Evolutionary conservation across 2,888 invertebrate species (phyloP).

Genomic region (Ophion slaviceki): DNA sequence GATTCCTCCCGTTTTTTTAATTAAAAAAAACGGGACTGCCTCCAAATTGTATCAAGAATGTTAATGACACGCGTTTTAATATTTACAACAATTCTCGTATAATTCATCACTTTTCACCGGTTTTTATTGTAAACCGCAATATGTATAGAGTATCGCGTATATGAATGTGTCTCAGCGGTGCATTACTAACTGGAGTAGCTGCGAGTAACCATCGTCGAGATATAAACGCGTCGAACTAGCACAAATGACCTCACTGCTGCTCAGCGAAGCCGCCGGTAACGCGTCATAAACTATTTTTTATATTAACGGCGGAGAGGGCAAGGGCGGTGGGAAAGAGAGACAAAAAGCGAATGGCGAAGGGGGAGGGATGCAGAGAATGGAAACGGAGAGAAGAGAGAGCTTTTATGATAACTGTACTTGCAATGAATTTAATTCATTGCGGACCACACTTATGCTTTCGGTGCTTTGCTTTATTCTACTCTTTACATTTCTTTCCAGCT

Average conservation of each 20-base stretch:
- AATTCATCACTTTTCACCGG: constrained; percentile 19
- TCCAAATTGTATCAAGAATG: background rate
- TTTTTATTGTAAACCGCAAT: constrained; percentile 22
- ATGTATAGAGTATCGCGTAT: constrained; percentile 28
- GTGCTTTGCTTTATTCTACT: constrained; percentile 14
- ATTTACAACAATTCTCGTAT: constrained; percentile 8
- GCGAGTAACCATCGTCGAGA: constrained; percentile 25
- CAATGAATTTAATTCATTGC: constrained; percentile 46
- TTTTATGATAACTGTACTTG: constrained; percentile 44
- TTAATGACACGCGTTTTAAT: background rate
- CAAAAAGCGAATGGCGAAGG: constrained; percentile 22
- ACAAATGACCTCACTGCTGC: constrained; percentile 39
- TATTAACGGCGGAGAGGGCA: constrained; percentile 19
- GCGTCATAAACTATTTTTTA: constrained; percentile 51
- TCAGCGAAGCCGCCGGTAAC: constrained; percentile 18
- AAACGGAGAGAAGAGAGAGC: constrained; percentile 9
- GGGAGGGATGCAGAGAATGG: constrained; percentile 7
- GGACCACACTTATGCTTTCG: constrained; percentile 24
- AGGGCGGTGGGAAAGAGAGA: constrained; percentile 31
- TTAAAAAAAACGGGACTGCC: background rate
- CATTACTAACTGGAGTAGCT: constrained; percentile 31
- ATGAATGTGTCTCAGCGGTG: constrained; percentile 6
- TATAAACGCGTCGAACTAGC: constrained; percentile 50
- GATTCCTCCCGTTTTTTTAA: background rate
- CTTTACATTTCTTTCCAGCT: constrained; percentile 6